These are phyloP conservation scores for Amyelois transitella DNA, from an alignment of 1,140 invertebrate species.

Conservation along the genomic window DNA sequence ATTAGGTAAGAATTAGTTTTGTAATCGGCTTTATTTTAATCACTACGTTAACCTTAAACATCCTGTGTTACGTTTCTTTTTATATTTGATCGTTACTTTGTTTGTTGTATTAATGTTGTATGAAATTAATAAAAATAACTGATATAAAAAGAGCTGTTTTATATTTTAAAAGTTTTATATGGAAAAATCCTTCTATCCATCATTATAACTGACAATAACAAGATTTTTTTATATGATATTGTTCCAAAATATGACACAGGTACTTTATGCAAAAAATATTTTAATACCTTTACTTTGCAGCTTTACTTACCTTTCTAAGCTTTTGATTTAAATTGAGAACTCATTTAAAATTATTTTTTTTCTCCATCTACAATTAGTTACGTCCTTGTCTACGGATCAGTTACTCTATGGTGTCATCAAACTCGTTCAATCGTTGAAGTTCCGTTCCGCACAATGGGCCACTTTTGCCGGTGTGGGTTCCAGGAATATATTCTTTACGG, in stretches of 20 bases:
- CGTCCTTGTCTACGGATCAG: background rate
- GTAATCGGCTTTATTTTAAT: slow-evolving; percentile 10
- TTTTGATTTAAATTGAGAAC: no score
- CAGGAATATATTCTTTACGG: slow-evolving; percentile 20
- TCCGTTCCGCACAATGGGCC: background rate
- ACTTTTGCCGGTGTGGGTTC: slow-evolving; percentile 16
- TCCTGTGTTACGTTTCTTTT: background rate
- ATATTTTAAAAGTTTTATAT: no score
- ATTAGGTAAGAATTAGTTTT: slow-evolving; percentile 37
- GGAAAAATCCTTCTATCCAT: no score
- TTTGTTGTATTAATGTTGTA: background rate
- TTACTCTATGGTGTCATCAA: background rate
- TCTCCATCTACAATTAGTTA: background rate
- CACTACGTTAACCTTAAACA: slow-evolving; percentile 1
- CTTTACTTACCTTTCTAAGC: no score
- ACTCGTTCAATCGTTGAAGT: background rate
- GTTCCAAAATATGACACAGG: no score
- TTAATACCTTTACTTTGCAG: no score
- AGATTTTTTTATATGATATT: no score
- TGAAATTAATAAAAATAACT: no score
- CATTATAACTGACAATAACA: no score
- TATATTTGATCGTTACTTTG: background rate
- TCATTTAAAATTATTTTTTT: no score
- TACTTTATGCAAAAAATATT: no score
- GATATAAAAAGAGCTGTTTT: no score